A percentile compares a stretch with the other conserved stretches of the same genome.
These are phyloP conservation scores for Leuciscus idus DNA, from an alignment of 2,113 vertebrate species.

Conservation along the genomic window DNA sequence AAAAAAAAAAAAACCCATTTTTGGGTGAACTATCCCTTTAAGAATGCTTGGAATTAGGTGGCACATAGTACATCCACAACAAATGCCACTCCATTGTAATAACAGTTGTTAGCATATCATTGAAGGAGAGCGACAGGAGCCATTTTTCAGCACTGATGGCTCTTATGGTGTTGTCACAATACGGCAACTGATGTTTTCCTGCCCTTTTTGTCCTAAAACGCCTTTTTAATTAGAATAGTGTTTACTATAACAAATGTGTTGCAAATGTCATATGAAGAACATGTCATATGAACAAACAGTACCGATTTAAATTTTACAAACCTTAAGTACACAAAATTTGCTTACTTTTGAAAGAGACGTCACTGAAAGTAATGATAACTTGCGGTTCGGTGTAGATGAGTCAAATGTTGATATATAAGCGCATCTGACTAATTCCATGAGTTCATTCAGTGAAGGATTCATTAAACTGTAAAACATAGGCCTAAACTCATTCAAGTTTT, in stretches of 20 bases:
- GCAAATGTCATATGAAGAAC: background rate
- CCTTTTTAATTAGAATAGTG: background rate
- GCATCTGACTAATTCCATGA: background rate
- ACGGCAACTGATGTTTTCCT: background rate
- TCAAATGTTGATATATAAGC: background rate
- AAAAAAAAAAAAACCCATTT: background rate
- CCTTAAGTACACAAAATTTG: background rate
- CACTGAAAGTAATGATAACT: background rate
- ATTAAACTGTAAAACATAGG: background rate
- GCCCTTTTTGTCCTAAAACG: background rate
- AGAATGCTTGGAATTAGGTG: background rate
- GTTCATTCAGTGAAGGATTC: background rate
- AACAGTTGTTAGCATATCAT: background rate
- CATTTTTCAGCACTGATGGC: background rate
- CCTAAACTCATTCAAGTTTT: too few species aligned
- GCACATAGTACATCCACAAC: background rate
- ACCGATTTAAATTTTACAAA: background rate
- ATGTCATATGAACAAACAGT: background rate
- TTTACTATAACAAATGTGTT: background rate
- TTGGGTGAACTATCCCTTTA: background rate
- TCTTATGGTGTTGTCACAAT: background rate
- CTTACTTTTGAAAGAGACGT: background rate
- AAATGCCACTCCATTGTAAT: background rate
- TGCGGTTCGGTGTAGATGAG: background rate
- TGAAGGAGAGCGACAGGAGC: background rate